These are phyloP conservation scores for Mechanitis messenoides DNA, from an alignment of 2,888 invertebrate species.

Conservation along the genomic window DNA sequence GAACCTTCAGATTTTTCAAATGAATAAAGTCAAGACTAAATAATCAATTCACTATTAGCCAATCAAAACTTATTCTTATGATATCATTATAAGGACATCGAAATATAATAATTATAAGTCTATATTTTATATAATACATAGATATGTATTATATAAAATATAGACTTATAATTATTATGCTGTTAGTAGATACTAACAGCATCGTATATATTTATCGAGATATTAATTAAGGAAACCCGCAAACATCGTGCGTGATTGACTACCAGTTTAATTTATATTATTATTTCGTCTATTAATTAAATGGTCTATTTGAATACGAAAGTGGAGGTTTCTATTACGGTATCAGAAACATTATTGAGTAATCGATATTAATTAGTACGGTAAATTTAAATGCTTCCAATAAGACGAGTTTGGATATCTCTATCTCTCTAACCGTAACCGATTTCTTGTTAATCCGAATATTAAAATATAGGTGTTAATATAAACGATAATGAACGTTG, in stretches of 20 bases:
- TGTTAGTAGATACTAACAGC: no score
- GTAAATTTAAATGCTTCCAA: slow-evolving; percentile 28
- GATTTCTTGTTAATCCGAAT: slow-evolving; percentile 25
- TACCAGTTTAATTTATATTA: slow-evolving; percentile 6
- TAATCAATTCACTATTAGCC: no score
- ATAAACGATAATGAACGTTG: slow-evolving; percentile 18
- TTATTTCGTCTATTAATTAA: slow-evolving; percentile 13
- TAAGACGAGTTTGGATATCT: slow-evolving; percentile 23
- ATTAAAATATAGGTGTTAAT: slow-evolving; percentile 8
- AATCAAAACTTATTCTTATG: no score
- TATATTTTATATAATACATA: no score
- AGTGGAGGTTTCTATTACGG: slow-evolving; percentile 21
- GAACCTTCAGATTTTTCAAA: no score
- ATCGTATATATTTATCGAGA: not conserved
- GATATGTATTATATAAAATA: no score
- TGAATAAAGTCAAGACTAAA: no score
- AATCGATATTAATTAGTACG: slow-evolving; percentile 32
- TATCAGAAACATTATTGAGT: slow-evolving; percentile 25
- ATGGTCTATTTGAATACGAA: slow-evolving; percentile 15
- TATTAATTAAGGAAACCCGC: not conserved
- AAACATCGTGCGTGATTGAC: slow-evolving; percentile 3
- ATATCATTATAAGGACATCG: no score
- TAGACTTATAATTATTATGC: no score
- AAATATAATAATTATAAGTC: no score
- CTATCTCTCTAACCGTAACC: slow-evolving; percentile 14